Evolutionary conservation across 2,888 invertebrate species (phyloP).

Genomic region (Deroplatys truncata): DNA sequence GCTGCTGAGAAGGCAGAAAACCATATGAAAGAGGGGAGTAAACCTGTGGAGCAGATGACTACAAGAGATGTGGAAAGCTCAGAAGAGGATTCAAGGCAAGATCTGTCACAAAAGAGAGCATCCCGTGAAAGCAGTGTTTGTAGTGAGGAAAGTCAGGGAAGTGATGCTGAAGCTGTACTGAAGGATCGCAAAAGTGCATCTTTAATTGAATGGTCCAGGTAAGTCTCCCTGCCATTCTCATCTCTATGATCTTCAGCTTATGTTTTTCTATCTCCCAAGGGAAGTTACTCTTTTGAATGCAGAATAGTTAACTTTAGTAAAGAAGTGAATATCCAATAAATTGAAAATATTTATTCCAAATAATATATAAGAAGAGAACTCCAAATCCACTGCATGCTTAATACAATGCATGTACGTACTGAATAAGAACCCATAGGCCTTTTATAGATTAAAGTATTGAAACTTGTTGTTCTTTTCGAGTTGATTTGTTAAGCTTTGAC

Average conservation of each 20-base stretch:
- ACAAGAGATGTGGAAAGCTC: background rate
- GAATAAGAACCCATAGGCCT: too few relatives aligned
- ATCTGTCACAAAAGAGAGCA: conserved; percentile 14
- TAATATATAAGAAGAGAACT: too few relatives aligned
- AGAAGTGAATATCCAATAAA: too few relatives aligned
- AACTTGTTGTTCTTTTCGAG: too few relatives aligned
- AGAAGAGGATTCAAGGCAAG: background rate
- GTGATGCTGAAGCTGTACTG: background rate
- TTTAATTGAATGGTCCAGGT: conserved; percentile 1
- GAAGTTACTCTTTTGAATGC: too few relatives aligned
- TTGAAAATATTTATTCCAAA: too few relatives aligned
- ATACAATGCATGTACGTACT: too few relatives aligned
- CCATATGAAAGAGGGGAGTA: background rate
- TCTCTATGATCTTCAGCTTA: background rate
- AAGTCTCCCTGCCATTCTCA: background rate
- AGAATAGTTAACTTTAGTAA: too few relatives aligned
- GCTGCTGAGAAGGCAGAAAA: background rate
- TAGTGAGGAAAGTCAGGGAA: conserved; percentile 1
- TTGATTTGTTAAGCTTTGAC: too few relatives aligned
- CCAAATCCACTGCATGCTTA: too few relatives aligned
- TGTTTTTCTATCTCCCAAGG: too few relatives aligned
- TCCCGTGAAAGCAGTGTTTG: background rate
- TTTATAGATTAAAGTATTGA: too few relatives aligned
- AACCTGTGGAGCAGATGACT: background rate
- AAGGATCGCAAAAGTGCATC: conserved; percentile 1